phyloP scores from a whole-genome alignment of 1,140 invertebrate genomes.

The Eulimnadia texana region DNA sequence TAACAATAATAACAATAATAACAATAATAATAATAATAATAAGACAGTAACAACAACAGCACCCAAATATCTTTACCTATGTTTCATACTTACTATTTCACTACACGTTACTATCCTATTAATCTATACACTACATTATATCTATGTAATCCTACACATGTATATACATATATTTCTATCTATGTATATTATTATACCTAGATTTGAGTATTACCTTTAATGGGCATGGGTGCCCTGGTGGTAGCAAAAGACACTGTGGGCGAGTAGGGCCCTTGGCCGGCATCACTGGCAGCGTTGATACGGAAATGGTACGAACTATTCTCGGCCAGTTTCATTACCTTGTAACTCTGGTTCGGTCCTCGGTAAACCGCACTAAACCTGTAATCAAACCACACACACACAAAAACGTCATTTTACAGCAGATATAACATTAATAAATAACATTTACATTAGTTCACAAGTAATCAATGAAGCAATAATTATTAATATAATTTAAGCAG shows the following conservation, averaged over 20 bases:
- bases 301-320: slow-evolving; percentile 60
- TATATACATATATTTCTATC: slow-evolving; percentile 33
- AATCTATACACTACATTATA: too few species aligned
- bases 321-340: slow-evolving; percentile 65
- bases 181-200: slow-evolving; percentile 4
- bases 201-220: slow-evolving; percentile 40
- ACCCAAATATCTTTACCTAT: too few species aligned
- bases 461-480: not conserved
- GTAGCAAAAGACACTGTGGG: slow-evolving; percentile 49
- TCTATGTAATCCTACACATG: slow-evolving; percentile 4
- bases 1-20: too few species aligned
- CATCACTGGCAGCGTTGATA: slow-evolving; percentile 66
- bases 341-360: slow-evolving; percentile 54
- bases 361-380: slow-evolving; percentile 43
- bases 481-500: not conserved
- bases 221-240: slow-evolving; percentile 53
- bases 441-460: too few species aligned
- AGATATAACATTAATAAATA: slow-evolving; percentile 40
- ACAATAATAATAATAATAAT: too few species aligned
- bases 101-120: too few species aligned
- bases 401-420: too few species aligned
- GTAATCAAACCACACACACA: too few species aligned
- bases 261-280: slow-evolving; percentile 63
- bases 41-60: too few species aligned
- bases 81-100: too few species aligned